phyloP scores from a whole-genome alignment of 1,140 invertebrate species.

The Lordiphosa clarofinis region DNA sequence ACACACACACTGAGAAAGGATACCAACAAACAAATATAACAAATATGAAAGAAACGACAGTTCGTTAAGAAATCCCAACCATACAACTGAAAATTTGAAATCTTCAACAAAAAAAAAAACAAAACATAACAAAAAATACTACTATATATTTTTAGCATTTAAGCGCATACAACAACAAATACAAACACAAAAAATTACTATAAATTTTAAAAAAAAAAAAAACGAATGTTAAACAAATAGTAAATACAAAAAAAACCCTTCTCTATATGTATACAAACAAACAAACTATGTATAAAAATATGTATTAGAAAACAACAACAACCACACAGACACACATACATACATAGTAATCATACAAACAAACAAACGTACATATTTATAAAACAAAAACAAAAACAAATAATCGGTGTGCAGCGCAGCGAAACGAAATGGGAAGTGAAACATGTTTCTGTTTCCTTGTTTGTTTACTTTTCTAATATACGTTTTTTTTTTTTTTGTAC shows the following conservation, averaged over 20 bases:
- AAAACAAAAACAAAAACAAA: constrained; percentile 5
- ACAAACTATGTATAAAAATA: constrained; percentile 5
- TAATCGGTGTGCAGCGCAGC: constrained; percentile 20
- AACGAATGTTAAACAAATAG: constrained; percentile 22
- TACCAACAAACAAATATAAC: no score
- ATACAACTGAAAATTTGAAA: constrained; percentile 10
- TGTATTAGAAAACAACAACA: constrained; percentile 16
- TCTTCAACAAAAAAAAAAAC: constrained; percentile 23
- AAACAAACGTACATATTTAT: not conserved
- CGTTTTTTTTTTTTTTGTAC: constrained; percentile 46
- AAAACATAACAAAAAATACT: constrained; percentile 33
- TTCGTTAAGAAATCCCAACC: constrained; percentile 1
- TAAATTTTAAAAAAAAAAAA: constrained; percentile 10
- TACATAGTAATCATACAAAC: constrained; percentile 12
- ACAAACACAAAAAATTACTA: constrained; percentile 2
- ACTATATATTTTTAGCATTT: constrained; percentile 54
- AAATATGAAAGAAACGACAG: not conserved
- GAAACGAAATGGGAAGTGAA: constrained; percentile 39
- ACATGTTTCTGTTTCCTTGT: constrained; percentile 6
- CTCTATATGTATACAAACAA: constrained; percentile 31
- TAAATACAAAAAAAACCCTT: constrained; percentile 29
- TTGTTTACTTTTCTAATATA: constrained; percentile 5
- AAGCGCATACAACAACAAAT: constrained; percentile 25
- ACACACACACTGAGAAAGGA: no score
- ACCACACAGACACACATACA: constrained; percentile 1